phyloP scores from a whole-genome alignment of 2,888 invertebrate genomes.

The Gymnosoma rotundatum region DNA sequence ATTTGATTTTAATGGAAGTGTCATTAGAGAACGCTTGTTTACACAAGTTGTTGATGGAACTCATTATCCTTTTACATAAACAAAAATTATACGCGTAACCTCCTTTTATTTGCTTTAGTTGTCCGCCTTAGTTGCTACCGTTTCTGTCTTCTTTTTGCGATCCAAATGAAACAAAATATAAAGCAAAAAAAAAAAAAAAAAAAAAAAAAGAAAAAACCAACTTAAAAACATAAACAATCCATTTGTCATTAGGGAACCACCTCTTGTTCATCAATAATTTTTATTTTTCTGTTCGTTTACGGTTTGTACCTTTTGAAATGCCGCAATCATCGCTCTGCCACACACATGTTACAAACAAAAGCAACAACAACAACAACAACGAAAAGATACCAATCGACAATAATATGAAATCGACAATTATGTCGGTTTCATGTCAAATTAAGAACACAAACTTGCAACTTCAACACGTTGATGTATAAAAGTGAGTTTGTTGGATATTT shows the following conservation, averaged over 20 bases:
- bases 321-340: constrained; percentile 62
- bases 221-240: constrained; percentile 31
- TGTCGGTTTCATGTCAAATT: constrained; percentile 75
- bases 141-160: constrained; percentile 15
- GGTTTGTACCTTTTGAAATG: constrained; percentile 51
- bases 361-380: constrained; percentile 30
- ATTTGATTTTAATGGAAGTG: constrained; percentile 60
- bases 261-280: constrained; percentile 57
- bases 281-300: constrained; percentile 33
- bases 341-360: constrained; percentile 66
- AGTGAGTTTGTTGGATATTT: constrained; percentile 8
- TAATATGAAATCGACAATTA: constrained; percentile 68
- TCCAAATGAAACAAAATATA: not conserved
- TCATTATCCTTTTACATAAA: constrained; percentile 68
- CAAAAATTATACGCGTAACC: constrained; percentile 48
- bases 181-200: constrained; percentile 26
- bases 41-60: constrained; percentile 65
- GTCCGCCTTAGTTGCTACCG: constrained; percentile 52
- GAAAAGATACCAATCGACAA: constrained; percentile 32
- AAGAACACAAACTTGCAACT: constrained; percentile 71
- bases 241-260: constrained; percentile 68
- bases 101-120: constrained; percentile 7
- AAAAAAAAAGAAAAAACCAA: constrained; percentile 32
- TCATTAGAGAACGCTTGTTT: constrained; percentile 47
- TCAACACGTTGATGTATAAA: constrained; percentile 18